phyloP scores from a whole-genome alignment of 2,797 vertebrate genomes.

The Trematomus bernacchii region DNA sequence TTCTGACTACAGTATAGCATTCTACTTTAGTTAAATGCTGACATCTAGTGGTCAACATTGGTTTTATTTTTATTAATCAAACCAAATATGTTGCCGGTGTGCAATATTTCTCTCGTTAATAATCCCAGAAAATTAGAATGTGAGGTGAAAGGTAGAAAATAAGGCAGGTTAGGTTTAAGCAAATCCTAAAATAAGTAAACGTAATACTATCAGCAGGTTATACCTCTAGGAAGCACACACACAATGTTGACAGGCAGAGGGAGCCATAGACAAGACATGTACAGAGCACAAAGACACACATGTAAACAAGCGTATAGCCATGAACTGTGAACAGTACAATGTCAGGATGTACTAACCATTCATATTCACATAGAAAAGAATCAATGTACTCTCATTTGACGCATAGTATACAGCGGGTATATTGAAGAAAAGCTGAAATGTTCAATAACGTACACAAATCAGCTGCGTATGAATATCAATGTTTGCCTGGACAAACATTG shows the following conservation, averaged over 20 bases:
- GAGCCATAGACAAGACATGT: conserved; percentile 32
- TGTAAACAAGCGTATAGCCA: conserved; percentile 44
- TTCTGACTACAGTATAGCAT: neutral
- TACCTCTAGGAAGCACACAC: conserved; percentile 1
- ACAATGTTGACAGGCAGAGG: conserved; percentile 15
- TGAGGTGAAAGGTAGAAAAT: conserved; percentile 2
- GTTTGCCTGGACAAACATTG: too few species aligned
- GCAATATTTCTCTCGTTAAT: neutral
- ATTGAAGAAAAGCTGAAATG: neutral
- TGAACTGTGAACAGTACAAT: conserved; percentile 16
- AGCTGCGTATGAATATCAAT: conserved; percentile 1
- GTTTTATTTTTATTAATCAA: conserved; percentile 2
- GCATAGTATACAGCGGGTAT: too few species aligned
- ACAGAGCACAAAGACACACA: conserved; percentile 40
- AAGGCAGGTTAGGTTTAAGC: neutral
- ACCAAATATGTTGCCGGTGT: neutral
- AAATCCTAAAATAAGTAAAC: conserved; percentile 1
- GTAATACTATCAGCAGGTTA: neutral
- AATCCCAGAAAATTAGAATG: neutral
- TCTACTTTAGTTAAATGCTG: conserved; percentile 42
- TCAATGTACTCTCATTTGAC: neutral
- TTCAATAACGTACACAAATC: neutral
- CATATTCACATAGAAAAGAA: conserved; percentile 16
- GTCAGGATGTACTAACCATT: conserved; percentile 64
- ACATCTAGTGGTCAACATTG: conserved; percentile 67